Conservation (phyloP, 2,888 invertebrate species). For the Neria commutata region DNA sequence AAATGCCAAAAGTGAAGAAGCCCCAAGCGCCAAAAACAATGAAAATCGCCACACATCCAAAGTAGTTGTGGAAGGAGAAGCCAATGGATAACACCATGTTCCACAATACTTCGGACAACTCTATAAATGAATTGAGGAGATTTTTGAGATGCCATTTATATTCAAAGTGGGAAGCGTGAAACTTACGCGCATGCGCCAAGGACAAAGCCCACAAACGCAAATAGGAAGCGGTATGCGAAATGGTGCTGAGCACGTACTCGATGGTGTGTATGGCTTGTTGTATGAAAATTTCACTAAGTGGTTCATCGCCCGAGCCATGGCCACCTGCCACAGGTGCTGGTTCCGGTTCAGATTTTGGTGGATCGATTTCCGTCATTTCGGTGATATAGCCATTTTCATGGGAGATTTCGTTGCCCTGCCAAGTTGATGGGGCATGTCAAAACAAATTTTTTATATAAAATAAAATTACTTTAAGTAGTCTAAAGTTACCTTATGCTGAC, state of each 20-base stretch:
- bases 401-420: not conserved
- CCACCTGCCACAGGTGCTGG: constrained; percentile 37
- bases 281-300: constrained; percentile 86
- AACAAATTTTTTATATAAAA: not conserved
- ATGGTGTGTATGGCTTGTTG: constrained; percentile 96
- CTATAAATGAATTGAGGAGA: constrained; percentile 59
- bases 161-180: not conserved
- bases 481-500: not conserved
- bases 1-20: constrained; percentile 87
- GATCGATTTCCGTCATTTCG: not conserved
- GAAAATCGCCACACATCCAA: constrained; percentile 78
- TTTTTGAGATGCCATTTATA: not conserved
- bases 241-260: constrained; percentile 93
- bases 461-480: no score
- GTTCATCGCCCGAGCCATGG: constrained; percentile 65
- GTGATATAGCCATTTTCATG: constrained; percentile 16
- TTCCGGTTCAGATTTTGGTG: not conserved
- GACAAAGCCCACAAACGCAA: constrained; percentile 95
- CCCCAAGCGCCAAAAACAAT: constrained; percentile 90
- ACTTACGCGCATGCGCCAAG: constrained; percentile 89
- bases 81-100: constrained; percentile 84
- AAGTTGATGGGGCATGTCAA: not conserved
- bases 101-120: constrained; percentile 90
- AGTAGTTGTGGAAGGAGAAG: constrained; percentile 68
- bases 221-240: constrained; percentile 96